Conservation (phyloP, 2,797 vertebrate genomes). For the Podarcis lilfordi region DNA sequence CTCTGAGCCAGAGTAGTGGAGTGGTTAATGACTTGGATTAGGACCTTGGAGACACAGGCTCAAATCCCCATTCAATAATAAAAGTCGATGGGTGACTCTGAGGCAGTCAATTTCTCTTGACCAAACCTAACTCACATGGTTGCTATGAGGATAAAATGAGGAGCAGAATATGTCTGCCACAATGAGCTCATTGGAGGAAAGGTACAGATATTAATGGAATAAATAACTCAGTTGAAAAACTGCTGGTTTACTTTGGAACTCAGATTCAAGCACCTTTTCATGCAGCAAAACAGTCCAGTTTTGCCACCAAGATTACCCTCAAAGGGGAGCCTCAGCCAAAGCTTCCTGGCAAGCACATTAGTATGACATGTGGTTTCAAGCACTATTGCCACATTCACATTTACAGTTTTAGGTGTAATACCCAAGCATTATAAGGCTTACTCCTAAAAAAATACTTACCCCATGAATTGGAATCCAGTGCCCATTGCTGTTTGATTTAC, state of each 20-base stretch:
- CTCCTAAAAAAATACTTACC: not conserved
- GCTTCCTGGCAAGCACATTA: not conserved
- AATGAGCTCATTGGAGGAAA: not conserved
- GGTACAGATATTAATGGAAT: not conserved
- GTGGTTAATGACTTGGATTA: not conserved
- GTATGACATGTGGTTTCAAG: not conserved
- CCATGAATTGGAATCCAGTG: not conserved
- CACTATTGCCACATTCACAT: not conserved
- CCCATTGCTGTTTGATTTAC: not conserved
- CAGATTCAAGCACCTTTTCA: slow-evolving; percentile 4
- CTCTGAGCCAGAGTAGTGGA: not conserved
- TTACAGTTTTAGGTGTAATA: not conserved
- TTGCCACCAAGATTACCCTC: not conserved
- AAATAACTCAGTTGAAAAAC: not conserved
- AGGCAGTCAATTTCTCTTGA: too few species aligned
- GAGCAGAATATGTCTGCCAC: not conserved
- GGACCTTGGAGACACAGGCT: not conserved
- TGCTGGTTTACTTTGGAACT: not conserved
- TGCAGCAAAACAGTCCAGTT: slow-evolving; percentile 16
- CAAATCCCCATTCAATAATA: not conserved
- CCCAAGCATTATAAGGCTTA: not conserved
- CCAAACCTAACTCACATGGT: too few species aligned
- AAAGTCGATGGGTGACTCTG: not conserved
- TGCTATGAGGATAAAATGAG: not conserved
- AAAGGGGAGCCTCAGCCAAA: not conserved